Conservation (phyloP, 2,113 vertebrate genomes). For the Garra rufa region DNA sequence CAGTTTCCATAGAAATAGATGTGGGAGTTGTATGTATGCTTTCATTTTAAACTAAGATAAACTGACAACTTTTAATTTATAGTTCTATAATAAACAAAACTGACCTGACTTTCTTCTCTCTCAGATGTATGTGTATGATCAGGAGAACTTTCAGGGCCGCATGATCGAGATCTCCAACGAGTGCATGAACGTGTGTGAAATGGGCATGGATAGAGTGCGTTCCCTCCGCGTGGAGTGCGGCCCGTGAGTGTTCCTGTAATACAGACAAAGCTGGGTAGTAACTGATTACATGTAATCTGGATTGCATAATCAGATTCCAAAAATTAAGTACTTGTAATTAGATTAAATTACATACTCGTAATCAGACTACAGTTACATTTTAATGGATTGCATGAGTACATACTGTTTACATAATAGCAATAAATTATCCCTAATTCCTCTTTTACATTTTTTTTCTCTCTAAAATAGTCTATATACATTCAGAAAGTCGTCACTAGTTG, state of each 20-base stretch:
- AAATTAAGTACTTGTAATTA: too few relatives aligned
- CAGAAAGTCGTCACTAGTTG: too few relatives aligned
- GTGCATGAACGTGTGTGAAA: constrained; percentile 76
- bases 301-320: too few relatives aligned
- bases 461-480: too few relatives aligned
- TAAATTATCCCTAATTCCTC: too few relatives aligned
- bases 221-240: constrained; percentile 76
- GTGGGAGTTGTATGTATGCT: constrained; percentile 21
- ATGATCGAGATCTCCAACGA: constrained; percentile 74
- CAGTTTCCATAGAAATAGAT: constrained; percentile 40
- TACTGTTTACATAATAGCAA: too few relatives aligned
- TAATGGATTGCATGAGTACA: too few relatives aligned
- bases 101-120: background rate
- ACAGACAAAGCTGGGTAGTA: too few relatives aligned
- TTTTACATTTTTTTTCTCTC: too few relatives aligned
- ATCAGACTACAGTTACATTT: too few relatives aligned
- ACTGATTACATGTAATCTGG: too few relatives aligned
- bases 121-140: constrained; percentile 76
- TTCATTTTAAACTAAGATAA: constrained; percentile 10
- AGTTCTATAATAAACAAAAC: background rate
- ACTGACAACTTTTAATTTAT: background rate
- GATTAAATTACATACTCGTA: too few relatives aligned
- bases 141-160: constrained; percentile 82
- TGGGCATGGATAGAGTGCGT: constrained; percentile 77
- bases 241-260: constrained; percentile 70